A percentile compares a stretch with the other conserved stretches of the same genome.
These are phyloP conservation scores for Pan troglodytes DNA, from an alignment of 2,113 vertebrate species.

Conservation along the genomic window DNA sequence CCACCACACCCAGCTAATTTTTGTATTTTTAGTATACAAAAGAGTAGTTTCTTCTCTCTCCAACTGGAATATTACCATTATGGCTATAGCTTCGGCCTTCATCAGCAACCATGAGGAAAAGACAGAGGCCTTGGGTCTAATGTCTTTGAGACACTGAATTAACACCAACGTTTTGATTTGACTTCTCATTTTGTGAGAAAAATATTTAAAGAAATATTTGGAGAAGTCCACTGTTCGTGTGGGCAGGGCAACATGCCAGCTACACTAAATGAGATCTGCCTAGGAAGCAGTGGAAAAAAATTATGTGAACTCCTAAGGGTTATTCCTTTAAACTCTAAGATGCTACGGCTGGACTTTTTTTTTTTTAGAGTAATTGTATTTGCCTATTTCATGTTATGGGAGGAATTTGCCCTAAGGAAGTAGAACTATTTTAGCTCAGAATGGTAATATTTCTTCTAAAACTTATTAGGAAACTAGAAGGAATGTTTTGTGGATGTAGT, in stretches of 20 bases:
- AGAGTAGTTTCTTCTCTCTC: not conserved
- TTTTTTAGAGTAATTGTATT: conserved; percentile 20
- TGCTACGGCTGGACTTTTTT: not conserved
- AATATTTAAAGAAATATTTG: not conserved
- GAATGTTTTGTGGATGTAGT: conserved; percentile 16
- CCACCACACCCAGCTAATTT: too few species aligned
- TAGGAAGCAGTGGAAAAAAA: not conserved
- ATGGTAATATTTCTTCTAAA: conserved; percentile 44
- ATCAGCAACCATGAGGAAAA: not conserved
- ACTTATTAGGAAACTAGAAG: conserved; percentile 39
- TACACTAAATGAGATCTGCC: not conserved
- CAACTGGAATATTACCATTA: not conserved
- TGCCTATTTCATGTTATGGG: conserved; percentile 12
- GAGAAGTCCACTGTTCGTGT: not conserved
- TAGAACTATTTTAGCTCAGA: conserved; percentile 12
- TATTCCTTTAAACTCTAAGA: conserved; percentile 17
- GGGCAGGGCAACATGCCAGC: not conserved
- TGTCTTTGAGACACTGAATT: not conserved
- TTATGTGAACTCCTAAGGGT: not conserved
- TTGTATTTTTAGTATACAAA: too few species aligned
- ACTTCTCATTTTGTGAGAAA: not conserved
- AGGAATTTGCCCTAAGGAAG: conserved; percentile 40
- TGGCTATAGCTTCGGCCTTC: not conserved
- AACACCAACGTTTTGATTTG: not conserved
- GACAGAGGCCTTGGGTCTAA: not conserved